These are phyloP conservation scores for Lonchura striata DNA, from an alignment of 2,113 vertebrate species.

Conservation along the genomic window DNA sequence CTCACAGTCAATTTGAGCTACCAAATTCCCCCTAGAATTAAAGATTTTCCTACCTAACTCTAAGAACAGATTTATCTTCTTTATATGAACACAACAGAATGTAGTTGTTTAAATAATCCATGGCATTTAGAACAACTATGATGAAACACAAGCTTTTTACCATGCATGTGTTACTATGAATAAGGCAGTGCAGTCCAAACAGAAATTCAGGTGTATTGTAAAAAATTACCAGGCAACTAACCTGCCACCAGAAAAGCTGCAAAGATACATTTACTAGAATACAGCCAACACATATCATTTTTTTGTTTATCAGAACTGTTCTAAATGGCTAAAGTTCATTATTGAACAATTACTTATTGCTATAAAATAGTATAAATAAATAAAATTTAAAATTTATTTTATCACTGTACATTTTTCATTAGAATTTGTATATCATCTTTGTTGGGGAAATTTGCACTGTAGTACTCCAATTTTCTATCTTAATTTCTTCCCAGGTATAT, in stretches of 20 bases:
- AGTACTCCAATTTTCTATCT: not conserved
- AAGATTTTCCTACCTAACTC: not conserved
- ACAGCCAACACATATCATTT: not conserved
- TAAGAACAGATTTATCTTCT: not conserved
- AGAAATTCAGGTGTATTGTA: not conserved
- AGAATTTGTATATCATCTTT: not conserved
- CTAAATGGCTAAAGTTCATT: not conserved
- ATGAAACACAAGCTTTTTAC: not conserved
- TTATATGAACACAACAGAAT: not conserved
- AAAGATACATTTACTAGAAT: not conserved
- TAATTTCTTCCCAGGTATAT: not conserved
- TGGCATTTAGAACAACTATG: not conserved
- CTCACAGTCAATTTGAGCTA: not conserved
- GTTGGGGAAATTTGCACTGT: not conserved
- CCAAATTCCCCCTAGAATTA: not conserved
- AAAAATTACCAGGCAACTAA: not conserved
- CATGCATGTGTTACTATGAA: not conserved
- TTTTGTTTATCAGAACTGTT: not conserved
- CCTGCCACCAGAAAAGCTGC: not conserved
- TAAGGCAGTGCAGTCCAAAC: not conserved
- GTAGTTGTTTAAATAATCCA: not conserved
- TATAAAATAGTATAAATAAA: not conserved
- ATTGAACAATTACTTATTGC: not conserved
- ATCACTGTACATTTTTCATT: not conserved
- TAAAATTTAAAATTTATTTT: fast-evolving